Conservation (phyloP, 1,140 invertebrate genomes). For the Eriocheir sinensis region DNA sequence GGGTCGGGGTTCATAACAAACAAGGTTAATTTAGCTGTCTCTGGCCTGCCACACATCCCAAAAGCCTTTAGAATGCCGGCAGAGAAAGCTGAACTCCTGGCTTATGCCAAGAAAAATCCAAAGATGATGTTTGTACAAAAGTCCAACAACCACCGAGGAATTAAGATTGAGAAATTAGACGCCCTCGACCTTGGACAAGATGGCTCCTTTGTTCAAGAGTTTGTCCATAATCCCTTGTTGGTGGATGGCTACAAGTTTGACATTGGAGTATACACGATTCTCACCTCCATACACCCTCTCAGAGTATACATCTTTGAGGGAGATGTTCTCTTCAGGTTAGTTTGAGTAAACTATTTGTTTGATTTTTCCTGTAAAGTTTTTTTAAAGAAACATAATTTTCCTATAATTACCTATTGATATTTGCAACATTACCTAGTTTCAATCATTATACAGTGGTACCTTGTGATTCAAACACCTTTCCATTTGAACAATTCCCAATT, state of each 20-base stretch:
- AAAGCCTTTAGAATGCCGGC: conserved; percentile 93
- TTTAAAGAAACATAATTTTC: background rate
- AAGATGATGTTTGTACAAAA: conserved; percentile 94
- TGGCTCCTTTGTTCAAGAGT: conserved; percentile 95
- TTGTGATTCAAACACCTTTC: too few species aligned
- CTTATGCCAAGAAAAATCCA: conserved; percentile 87
- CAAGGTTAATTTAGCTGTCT: conserved; percentile 94
- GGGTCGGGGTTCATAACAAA: conserved; percentile 97
- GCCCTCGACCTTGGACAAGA: conserved; percentile 88
- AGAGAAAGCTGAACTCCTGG: conserved; percentile 88
- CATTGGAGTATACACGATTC: conserved; percentile 96
- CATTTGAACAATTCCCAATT: too few species aligned
- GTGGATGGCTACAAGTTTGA: conserved; percentile 97
- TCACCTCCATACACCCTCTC: conserved; percentile 95
- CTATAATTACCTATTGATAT: background rate
- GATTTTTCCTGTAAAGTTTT: background rate
- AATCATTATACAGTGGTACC: too few species aligned
- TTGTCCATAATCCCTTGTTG: conserved; percentile 89
- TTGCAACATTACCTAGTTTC: background rate
- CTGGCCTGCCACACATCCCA: conserved; percentile 89
- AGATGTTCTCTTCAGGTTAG: conserved; percentile 92
- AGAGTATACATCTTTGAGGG: conserved; percentile 94
- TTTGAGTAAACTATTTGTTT: background rate
- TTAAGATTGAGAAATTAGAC: conserved; percentile 88
- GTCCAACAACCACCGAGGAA: conserved; percentile 94